Conservation (phyloP, 2,797 vertebrate species). For the Scyliorhinus canicula region DNA sequence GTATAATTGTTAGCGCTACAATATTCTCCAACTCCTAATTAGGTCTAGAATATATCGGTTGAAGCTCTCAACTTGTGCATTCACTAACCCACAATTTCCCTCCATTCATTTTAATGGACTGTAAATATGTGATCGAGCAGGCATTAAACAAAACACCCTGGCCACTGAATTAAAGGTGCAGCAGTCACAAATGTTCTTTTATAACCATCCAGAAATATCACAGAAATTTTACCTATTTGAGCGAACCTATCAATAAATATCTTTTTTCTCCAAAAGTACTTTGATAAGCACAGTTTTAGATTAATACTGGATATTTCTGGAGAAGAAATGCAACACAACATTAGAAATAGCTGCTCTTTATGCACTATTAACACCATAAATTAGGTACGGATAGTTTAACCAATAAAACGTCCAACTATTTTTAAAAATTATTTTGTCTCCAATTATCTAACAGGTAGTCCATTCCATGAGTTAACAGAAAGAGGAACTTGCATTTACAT, state of each 20-base stretch:
- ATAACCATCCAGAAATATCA: neutral
- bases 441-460: no score
- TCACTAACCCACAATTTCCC: neutral
- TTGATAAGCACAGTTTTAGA: neutral
- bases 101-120: neutral
- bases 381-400: neutral
- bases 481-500: neutral
- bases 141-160: neutral
- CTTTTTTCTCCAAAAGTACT: neutral
- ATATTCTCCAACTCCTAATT: neutral
- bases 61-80: neutral
- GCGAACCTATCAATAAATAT: neutral
- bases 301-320: neutral
- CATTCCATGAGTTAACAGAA: neutral
- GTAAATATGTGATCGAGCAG: neutral
- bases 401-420: neutral
- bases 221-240: neutral
- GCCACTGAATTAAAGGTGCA: neutral
- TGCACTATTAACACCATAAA: neutral
- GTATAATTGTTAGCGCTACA: no score
- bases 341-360: neutral
- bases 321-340: neutral
- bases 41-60: neutral
- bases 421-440: neutral
- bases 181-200: neutral